Evolutionary conservation across 1,140 invertebrate genomes (phyloP).

Genomic region (Odontomachus brunneus): DNA sequence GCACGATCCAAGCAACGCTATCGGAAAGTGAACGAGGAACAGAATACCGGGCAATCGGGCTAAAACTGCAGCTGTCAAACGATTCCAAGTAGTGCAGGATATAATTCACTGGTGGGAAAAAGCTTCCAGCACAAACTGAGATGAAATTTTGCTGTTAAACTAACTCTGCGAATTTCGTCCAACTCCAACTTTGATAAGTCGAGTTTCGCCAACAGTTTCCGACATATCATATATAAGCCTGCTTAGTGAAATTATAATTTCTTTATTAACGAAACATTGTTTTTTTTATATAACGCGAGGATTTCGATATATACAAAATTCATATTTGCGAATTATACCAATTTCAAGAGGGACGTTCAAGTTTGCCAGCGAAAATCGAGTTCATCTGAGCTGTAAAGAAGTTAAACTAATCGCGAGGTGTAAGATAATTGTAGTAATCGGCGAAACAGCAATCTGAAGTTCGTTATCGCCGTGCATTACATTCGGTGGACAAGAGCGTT

Average conservation of each 20-base stretch:
- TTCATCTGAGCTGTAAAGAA: conserved; percentile 45
- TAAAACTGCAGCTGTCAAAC: conserved; percentile 21
- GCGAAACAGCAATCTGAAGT: conserved; percentile 51
- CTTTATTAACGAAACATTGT: too few relatives aligned
- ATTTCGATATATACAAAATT: too few relatives aligned
- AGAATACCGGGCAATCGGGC: background rate
- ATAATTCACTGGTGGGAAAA: background rate
- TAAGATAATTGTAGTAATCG: conserved; percentile 33
- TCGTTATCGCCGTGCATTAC: conserved; percentile 55
- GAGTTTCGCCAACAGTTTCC: background rate
- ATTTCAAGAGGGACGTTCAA: conserved; percentile 15
- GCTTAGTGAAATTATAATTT: background rate
- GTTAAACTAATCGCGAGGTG: conserved; percentile 42
- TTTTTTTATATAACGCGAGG: too few relatives aligned
- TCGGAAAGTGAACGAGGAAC: conserved; percentile 9
- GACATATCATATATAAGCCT: background rate
- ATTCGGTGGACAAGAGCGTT: conserved; percentile 23
- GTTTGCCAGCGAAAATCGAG: conserved; percentile 41
- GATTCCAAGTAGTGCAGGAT: background rate
- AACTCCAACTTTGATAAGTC: background rate
- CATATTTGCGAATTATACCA: background rate
- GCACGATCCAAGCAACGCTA: background rate
- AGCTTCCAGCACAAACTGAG: too few relatives aligned
- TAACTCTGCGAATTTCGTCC: too few relatives aligned
- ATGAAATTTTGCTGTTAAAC: too few relatives aligned